Percentiles rank a stretch among this genome's conserved stretches.
Conservation (phyloP, 2,113 vertebrate species). For the Austrofundulus limnaeus region DNA sequence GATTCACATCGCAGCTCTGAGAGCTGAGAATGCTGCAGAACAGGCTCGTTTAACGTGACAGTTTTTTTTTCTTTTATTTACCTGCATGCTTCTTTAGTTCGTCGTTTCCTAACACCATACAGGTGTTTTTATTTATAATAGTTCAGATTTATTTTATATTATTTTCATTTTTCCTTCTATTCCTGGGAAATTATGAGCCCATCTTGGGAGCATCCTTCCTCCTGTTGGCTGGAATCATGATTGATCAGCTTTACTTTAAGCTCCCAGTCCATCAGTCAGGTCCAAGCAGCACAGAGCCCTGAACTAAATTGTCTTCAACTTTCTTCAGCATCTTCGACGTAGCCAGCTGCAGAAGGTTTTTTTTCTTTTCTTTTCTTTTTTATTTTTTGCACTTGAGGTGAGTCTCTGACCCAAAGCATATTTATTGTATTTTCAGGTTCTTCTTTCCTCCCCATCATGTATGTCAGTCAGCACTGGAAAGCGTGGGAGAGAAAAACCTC, state of each 20-base stretch:
- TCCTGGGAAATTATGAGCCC: too few relatives aligned
- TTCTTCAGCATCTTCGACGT: conserved; percentile 61
- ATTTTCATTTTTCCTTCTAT: background rate
- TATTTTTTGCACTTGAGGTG: conserved; percentile 69
- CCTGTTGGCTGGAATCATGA: conserved; percentile 47
- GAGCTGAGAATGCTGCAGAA: conserved; percentile 43
- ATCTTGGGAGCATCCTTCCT: conserved; percentile 18
- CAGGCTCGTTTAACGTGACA: conserved; percentile 34
- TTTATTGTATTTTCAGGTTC: background rate
- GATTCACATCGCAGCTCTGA: conserved; percentile 61
- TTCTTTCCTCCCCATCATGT: background rate
- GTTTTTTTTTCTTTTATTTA: background rate
- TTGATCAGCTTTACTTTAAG: conserved; percentile 54
- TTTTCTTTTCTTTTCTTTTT: too few relatives aligned
- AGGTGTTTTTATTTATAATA: background rate
- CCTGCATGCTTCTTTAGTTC: background rate
- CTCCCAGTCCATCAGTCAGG: conserved; percentile 32
- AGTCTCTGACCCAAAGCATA: conserved; percentile 45
- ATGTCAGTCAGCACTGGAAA: background rate
- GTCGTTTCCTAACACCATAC: background rate
- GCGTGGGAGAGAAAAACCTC: conserved; percentile 26
- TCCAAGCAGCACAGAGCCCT: conserved; percentile 19
- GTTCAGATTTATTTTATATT: background rate
- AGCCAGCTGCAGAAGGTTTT: conserved; percentile 47
- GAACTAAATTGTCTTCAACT: conserved; percentile 64